phyloP scores from a whole-genome alignment of 2,113 vertebrate species.

The Sapajus apella region DNA sequence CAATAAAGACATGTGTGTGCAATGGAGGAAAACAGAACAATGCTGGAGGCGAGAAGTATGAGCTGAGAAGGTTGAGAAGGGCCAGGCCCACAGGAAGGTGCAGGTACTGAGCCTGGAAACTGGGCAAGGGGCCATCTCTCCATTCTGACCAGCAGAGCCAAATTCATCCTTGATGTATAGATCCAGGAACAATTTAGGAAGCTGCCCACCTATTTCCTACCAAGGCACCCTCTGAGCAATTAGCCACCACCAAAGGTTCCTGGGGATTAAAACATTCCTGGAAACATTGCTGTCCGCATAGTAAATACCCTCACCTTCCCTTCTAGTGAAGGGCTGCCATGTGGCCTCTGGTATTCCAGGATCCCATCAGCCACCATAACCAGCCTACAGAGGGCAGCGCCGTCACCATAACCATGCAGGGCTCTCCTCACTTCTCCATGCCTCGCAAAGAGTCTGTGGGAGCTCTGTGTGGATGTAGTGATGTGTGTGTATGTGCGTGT shows the following conservation, averaged over 20 bases:
- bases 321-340: neutral
- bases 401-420: too few species aligned
- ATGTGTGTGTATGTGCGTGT: neutral
- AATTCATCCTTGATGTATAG: neutral
- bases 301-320: too few species aligned
- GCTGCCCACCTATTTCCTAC: neutral
- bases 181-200: neutral
- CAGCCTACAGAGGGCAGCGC: neutral
- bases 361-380: neutral
- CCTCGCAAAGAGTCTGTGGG: neutral
- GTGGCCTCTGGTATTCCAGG: neutral
- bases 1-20: too few species aligned
- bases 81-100: neutral
- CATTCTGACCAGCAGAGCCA: neutral
- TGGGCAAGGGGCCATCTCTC: neutral
- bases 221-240: neutral
- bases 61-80: neutral
- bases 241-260: neutral
- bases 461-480: too few species aligned
- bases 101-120: neutral
- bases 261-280: neutral
- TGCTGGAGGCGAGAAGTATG: neutral
- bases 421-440: neutral
- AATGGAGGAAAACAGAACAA: neutral
- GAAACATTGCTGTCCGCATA: neutral